A percentile compares a stretch with the other conserved stretches of the same genome.
phyloP scores from a whole-genome alignment of 2,888 invertebrate species.

The Lasioglossum morio region DNA sequence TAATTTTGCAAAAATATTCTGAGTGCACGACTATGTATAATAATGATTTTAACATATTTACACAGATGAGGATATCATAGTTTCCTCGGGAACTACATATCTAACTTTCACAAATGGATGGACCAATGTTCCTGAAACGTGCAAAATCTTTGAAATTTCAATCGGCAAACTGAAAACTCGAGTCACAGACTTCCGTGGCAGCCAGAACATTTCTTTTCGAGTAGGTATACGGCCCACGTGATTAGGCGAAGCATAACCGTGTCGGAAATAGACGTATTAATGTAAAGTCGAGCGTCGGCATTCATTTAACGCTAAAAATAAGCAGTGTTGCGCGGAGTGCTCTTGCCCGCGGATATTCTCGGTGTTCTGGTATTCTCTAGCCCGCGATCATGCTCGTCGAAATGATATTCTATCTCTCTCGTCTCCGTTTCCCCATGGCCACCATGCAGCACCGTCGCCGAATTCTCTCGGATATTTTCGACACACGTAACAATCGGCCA shows the following conservation, averaged over 20 bases:
- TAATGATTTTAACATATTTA: too few species aligned
- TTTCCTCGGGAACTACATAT: too few species aligned
- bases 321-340: slow-evolving; percentile 47
- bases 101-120: too few species aligned
- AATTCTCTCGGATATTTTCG: not conserved
- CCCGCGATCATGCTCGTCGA: slow-evolving; percentile 24
- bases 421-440: slow-evolving; percentile 25
- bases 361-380: not conserved
- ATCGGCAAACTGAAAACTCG: not conserved
- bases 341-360: slow-evolving; percentile 48
- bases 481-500: slow-evolving; percentile 39
- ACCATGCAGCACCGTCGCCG: slow-evolving; percentile 26
- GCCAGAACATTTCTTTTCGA: not conserved
- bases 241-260: not conserved
- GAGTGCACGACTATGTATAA: too few species aligned
- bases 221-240: not conserved
- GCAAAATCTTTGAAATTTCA: too few species aligned
- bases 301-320: slow-evolving; percentile 54
- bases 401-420: slow-evolving; percentile 29
- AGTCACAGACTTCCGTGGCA: not conserved
- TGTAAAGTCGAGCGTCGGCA: slow-evolving; percentile 37
- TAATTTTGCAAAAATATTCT: too few species aligned
- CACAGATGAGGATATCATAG: too few species aligned
- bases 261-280: slow-evolving; percentile 41
- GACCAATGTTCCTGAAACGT: too few species aligned